These are phyloP conservation scores for Aspidapion aeneum DNA, from an alignment of 2,888 invertebrate species.

Conservation along the genomic window DNA sequence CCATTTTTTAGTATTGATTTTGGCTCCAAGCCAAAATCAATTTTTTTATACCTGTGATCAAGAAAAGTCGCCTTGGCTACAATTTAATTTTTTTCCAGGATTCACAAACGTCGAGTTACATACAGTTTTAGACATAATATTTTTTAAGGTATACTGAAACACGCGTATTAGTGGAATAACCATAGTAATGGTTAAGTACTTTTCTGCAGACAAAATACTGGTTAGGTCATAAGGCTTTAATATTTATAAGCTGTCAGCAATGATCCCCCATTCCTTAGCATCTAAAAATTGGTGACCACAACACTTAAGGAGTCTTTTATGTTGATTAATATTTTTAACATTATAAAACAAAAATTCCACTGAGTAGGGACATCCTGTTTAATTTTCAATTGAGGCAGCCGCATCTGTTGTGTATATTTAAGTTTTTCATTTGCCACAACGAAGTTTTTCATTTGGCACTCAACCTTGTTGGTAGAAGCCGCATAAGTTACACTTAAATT, in stretches of 20 bases:
- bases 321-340: too few relatives aligned
- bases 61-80: conserved; percentile 27
- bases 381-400: conserved; percentile 26
- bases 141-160: conserved; percentile 20
- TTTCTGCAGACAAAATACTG: conserved; percentile 17
- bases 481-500: conserved; percentile 26
- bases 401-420: conserved; percentile 27
- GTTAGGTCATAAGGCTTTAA: conserved; percentile 18
- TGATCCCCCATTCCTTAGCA: conserved; percentile 18
- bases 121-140: conserved; percentile 2
- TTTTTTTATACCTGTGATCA: conserved; percentile 31
- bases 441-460: conserved; percentile 11
- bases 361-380: conserved; percentile 31
- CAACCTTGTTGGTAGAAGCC: conserved; percentile 1
- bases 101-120: background rate
- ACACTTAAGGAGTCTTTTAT: conserved; percentile 3
- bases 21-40: conserved; percentile 21
- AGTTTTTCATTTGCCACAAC: conserved; percentile 26
- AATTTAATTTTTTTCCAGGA: background rate
- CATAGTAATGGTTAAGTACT: conserved; percentile 25
- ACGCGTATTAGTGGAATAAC: conserved; percentile 28
- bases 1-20: conserved; percentile 23
- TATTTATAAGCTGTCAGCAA: conserved; percentile 17
- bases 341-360: too few relatives aligned
- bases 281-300: conserved; percentile 17